A percentile compares a stretch with the other conserved stretches of the same genome.
Evolutionary conservation across 1,140 invertebrate species (phyloP).

Genomic region (Ericerus pela): DNA sequence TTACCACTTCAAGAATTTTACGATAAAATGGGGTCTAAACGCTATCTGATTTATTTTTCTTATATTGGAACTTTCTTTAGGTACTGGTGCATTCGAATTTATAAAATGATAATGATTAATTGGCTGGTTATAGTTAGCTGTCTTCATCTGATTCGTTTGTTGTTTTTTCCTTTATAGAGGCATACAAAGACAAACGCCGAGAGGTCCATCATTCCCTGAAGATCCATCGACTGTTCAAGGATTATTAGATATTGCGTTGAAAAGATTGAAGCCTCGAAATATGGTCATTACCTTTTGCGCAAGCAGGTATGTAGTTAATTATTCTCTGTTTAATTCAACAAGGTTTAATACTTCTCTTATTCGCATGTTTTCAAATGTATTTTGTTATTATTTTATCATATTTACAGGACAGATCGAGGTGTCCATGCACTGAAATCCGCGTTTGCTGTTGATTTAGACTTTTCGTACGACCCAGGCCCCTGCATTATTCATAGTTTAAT

Average conservation of each 20-base stretch:
- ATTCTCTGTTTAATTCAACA: not conserved
- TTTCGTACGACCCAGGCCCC: slow-evolving; percentile 1
- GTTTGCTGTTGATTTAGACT: slow-evolving; percentile 20
- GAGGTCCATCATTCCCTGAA: slow-evolving; percentile 7
- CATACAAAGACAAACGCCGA: slow-evolving; percentile 18
- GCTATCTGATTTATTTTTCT: slow-evolving; percentile 18
- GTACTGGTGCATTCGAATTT: not conserved
- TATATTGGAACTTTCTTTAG: slow-evolving; percentile 20
- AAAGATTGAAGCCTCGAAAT: slow-evolving; percentile 16
- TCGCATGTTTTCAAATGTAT: not conserved
- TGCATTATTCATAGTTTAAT: not conserved
- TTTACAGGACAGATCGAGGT: slow-evolving; percentile 20
- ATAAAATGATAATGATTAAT: not conserved
- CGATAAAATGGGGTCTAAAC: slow-evolving; percentile 13
- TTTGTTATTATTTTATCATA: slow-evolving; percentile 12
- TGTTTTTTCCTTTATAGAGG: slow-evolving; percentile 11
- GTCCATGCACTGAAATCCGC: slow-evolving; percentile 20
- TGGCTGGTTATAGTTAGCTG: not conserved
- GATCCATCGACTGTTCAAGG: slow-evolving; percentile 20
- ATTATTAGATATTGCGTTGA: slow-evolving; percentile 18
- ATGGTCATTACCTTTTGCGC: slow-evolving; percentile 12
- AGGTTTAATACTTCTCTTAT: not conserved
- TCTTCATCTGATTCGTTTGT: not conserved
- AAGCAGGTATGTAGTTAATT: slow-evolving; percentile 15
- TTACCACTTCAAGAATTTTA: not conserved